Evolutionary conservation across 2,113 vertebrate species (phyloP).

Genomic region (Trachemys scripta): DNA sequence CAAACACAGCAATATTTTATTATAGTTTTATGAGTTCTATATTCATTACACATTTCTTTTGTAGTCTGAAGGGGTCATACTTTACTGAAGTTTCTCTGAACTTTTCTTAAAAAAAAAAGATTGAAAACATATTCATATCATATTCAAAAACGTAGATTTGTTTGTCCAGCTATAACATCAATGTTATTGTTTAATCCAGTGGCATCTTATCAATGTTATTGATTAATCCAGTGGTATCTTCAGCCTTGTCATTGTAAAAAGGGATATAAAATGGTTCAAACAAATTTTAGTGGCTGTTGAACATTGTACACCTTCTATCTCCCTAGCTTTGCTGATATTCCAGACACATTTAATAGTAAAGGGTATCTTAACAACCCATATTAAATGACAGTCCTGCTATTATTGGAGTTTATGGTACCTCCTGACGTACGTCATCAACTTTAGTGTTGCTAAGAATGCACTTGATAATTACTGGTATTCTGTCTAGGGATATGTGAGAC

Average conservation of each 20-base stretch:
- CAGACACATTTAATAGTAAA: background rate
- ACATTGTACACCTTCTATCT: background rate
- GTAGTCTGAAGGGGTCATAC: background rate
- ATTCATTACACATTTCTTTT: background rate
- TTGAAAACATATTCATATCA: background rate
- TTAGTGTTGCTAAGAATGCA: background rate
- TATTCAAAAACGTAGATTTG: background rate
- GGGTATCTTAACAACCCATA: background rate
- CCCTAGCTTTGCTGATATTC: background rate
- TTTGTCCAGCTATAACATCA: background rate
- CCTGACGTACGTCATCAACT: background rate
- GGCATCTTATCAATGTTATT: background rate
- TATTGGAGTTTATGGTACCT: accelerated
- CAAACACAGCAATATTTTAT: background rate
- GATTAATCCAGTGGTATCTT: conserved; percentile 6
- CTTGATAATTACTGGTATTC: background rate
- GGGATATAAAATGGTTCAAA: background rate
- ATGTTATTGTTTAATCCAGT: conserved; percentile 3
- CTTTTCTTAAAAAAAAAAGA: background rate
- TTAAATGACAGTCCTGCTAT: background rate
- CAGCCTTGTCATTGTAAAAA: background rate
- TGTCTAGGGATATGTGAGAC: background rate
- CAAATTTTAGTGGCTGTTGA: conserved; percentile 1
- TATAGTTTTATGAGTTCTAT: background rate
- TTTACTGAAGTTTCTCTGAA: background rate